A percentile compares a stretch with the other conserved stretches of the same genome.
These are phyloP conservation scores for Diplodus puntazzo DNA, from an alignment of 2,797 vertebrate genomes.

Conservation along the genomic window DNA sequence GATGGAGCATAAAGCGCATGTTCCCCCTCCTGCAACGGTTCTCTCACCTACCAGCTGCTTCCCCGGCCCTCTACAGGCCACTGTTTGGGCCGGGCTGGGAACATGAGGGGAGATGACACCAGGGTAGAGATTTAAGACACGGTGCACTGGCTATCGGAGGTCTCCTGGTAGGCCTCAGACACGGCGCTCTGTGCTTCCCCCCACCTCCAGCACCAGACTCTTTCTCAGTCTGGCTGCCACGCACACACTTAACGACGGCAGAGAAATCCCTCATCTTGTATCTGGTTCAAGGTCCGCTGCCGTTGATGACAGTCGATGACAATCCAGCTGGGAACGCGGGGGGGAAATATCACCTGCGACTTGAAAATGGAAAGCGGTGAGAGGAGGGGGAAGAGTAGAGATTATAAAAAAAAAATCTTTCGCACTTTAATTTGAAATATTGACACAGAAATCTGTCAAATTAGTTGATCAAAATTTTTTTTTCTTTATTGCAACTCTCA, in stretches of 20 bases:
- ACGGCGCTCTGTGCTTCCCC: conserved; percentile 41
- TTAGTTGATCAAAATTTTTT: conserved; percentile 18
- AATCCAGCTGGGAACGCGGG: conserved; percentile 69
- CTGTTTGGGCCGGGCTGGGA: conserved; percentile 55
- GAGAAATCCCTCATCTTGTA: conserved; percentile 84
- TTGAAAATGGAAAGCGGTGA: conserved; percentile 61
- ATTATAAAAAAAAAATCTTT: conserved; percentile 14
- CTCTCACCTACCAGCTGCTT: conserved; percentile 54
- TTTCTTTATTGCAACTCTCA: background rate
- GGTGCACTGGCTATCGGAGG: conserved; percentile 67
- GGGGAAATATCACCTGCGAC: conserved; percentile 74
- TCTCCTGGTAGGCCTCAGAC: conserved; percentile 77
- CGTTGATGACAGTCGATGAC: conserved; percentile 85
- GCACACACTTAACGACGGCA: conserved; percentile 54
- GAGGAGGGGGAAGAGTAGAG: conserved; percentile 16
- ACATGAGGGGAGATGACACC: conserved; percentile 69
- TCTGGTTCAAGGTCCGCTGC: conserved; percentile 85
- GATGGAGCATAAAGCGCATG: conserved; percentile 57
- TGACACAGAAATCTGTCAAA: conserved; percentile 20
- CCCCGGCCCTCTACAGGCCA: conserved; percentile 27
- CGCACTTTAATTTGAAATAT: conserved; percentile 43
- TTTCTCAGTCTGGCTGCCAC: conserved; percentile 52
- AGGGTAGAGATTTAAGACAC: conserved; percentile 74
- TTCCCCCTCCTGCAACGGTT: conserved; percentile 32
- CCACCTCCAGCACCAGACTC: conserved; percentile 35